phyloP scores from a whole-genome alignment of 2,113 vertebrate genomes.

The Phaethornis superciliosus region DNA sequence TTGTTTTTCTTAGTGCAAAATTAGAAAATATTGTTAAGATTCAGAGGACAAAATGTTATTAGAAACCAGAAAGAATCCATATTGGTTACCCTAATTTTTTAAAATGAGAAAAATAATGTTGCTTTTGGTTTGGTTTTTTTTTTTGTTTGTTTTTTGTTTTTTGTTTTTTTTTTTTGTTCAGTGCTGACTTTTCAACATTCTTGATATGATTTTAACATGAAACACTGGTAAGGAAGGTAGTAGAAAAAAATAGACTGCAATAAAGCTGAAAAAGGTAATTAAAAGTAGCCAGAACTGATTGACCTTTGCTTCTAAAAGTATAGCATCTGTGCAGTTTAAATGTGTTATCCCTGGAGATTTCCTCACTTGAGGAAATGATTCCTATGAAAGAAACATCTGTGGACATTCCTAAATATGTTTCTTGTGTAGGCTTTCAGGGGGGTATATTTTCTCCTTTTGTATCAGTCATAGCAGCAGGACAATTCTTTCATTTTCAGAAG shows the following conservation, averaged over 20 bases:
- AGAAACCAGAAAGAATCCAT: not conserved
- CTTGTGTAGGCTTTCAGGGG: not conserved
- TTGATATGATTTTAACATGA: not conserved
- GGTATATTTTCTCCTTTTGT: not conserved
- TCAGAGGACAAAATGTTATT: not conserved
- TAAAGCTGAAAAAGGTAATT: not conserved
- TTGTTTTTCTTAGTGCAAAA: not conserved
- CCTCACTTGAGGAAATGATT: not conserved
- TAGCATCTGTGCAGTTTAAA: not conserved
- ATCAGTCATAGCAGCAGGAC: not conserved
- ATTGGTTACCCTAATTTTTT: not conserved
- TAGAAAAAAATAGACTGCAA: accelerated
- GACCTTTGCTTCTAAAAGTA: not conserved
- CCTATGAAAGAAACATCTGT: not conserved
- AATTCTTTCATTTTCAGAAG: not conserved
- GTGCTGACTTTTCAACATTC: not conserved
- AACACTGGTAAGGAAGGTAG: not conserved
- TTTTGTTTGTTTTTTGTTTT: not conserved
- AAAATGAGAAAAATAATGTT: not conserved
- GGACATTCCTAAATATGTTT: not conserved
- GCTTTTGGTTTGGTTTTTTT: not conserved
- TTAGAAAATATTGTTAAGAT: slow-evolving; percentile 3
- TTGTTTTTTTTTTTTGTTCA: not conserved
- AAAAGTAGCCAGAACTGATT: not conserved
- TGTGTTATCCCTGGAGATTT: not conserved